Evolutionary conservation across 1,140 invertebrate genomes (phyloP).

Genomic region (Tyrophagus putrescentiae): DNA sequence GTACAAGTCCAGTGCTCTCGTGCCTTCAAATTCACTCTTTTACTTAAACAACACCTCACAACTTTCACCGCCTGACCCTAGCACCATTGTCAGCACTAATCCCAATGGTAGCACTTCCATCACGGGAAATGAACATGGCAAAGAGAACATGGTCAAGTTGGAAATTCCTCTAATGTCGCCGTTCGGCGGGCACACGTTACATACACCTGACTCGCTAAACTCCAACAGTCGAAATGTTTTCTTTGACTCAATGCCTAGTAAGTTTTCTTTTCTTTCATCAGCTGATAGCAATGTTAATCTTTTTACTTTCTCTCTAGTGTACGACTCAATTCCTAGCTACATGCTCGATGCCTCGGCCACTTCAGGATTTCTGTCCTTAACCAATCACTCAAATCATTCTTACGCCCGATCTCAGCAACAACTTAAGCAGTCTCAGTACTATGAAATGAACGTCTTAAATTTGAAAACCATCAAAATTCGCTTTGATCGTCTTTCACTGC

Average conservation of each 20-base stretch:
- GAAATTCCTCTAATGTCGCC: not conserved
- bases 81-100: not conserved
- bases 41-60: conserved; percentile 5
- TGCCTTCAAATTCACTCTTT: conserved; percentile 8
- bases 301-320: not conserved
- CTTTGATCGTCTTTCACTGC: conserved; percentile 76
- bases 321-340: not conserved
- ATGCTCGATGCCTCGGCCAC: conserved; percentile 11
- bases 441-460: conserved; percentile 62
- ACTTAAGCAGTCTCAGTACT: conserved; percentile 55
- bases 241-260: conserved; percentile 14
- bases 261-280: not conserved
- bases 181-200: not conserved
- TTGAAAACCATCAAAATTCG: conserved; percentile 42
- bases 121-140: too few species aligned
- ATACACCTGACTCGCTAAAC: not conserved
- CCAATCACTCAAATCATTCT: conserved; percentile 14
- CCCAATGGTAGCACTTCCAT: not conserved
- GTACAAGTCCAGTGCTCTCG: conserved; percentile 3
- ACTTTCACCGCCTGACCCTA: not conserved
- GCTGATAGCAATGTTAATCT: not conserved
- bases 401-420: conserved; percentile 22
- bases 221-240: not conserved
- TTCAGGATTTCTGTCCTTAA: conserved; percentile 3
- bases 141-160: not conserved